Percentiles rank a stretch among this genome's conserved stretches.
Conservation (phyloP, 2,113 vertebrate genomes). For the Otolemur garnettii region DNA sequence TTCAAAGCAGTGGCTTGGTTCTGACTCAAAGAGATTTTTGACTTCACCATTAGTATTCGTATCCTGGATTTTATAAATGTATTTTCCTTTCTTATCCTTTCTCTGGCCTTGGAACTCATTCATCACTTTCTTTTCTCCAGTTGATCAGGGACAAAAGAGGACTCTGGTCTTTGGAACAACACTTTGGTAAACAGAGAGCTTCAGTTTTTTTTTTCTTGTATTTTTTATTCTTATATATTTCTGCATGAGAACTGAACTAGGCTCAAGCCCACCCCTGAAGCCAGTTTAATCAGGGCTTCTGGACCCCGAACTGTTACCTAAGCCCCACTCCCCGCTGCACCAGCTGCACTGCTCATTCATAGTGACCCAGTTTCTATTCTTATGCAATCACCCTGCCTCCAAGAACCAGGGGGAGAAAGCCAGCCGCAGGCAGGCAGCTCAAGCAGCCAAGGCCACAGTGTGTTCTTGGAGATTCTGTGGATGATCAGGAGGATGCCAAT, state of each 20-base stretch:
- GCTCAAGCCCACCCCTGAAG: constrained; percentile 2
- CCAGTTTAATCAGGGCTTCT: constrained; percentile 34
- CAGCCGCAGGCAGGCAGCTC: neutral
- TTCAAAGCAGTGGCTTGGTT: constrained; percentile 40
- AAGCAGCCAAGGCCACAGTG: no score
- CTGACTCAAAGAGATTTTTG: constrained; percentile 47
- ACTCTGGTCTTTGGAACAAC: constrained; percentile 26
- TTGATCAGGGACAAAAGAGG: constrained; percentile 33
- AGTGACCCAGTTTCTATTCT: constrained; percentile 76
- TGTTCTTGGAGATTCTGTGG: constrained; percentile 66
- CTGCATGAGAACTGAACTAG: neutral
- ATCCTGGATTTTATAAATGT: constrained; percentile 26
- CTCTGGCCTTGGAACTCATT: constrained; percentile 32
- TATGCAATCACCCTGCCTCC: constrained; percentile 74
- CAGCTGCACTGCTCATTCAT: constrained; percentile 74
- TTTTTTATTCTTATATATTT: constrained; percentile 61
- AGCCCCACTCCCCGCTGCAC: constrained; percentile 16
- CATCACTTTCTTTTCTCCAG: constrained; percentile 36
- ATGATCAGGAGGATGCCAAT: neutral
- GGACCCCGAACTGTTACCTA: constrained; percentile 75
- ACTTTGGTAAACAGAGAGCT: constrained; percentile 53
- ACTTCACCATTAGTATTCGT: neutral
- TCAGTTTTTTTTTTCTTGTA: neutral
- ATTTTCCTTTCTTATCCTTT: constrained; percentile 19
- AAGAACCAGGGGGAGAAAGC: constrained; percentile 31